phyloP scores from a whole-genome alignment of 2,113 vertebrate genomes.

The Podarcis cretensis region DNA sequence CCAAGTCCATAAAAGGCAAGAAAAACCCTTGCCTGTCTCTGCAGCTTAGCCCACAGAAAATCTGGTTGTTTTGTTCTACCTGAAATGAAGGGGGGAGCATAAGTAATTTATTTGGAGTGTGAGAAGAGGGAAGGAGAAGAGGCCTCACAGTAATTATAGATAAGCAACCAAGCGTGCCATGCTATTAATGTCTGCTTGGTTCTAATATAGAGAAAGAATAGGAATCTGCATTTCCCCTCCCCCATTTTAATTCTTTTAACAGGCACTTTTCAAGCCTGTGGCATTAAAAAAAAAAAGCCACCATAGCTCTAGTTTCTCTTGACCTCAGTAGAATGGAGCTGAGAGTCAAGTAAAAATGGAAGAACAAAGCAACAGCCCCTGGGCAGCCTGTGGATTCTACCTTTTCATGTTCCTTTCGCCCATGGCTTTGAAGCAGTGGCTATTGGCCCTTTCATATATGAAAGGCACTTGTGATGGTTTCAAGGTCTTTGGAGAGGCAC shows the following conservation, averaged over 20 bases:
- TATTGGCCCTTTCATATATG: not conserved
- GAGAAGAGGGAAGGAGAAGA: conserved; percentile 14
- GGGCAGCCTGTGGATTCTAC: conserved; percentile 2
- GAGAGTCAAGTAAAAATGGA: not conserved
- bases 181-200: conserved; percentile 45
- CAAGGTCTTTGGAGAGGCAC: not conserved
- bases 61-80: not conserved
- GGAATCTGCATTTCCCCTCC: not conserved
- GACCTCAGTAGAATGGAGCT: not conserved
- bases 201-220: conserved; percentile 22
- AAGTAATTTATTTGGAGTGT: conserved; percentile 11
- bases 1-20: not conserved
- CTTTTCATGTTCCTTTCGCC: not conserved
- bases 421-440: not conserved
- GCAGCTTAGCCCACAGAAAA: not conserved
- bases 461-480: not conserved
- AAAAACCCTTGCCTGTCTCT: not conserved
- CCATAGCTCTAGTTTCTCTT: not conserved
- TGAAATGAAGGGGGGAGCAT: not conserved
- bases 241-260: conserved; percentile 14
- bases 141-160: conserved; percentile 51
- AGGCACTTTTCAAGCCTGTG: fast-evolving
- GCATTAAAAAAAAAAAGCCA: not conserved
- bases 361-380: conserved; percentile 21
- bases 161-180: conserved; percentile 43